Evolutionary conservation across 1,140 invertebrate species (phyloP).

Genomic region (Ectropis grisescens): DNA sequence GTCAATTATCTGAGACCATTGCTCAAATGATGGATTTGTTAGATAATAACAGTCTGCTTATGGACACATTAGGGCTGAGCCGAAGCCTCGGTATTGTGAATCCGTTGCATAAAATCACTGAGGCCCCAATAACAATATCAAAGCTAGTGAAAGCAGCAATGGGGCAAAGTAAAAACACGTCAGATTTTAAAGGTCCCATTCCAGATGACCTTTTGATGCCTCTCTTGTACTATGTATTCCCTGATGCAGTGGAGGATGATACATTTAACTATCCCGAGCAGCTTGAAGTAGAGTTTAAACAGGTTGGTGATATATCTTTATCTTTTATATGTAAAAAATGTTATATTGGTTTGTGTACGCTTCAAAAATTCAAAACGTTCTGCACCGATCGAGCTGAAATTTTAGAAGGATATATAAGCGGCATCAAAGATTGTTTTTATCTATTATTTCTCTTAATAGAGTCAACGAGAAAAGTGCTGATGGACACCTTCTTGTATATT

Average conservation of each 20-base stretch:
- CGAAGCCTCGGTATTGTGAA: conserved; percentile 52
- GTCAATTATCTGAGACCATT: conserved; percentile 77
- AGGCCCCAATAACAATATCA: conserved; percentile 63
- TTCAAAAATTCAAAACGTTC: no score
- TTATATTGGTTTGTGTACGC: no score
- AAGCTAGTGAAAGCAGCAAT: conserved; percentile 59
- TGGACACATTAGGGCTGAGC: conserved; percentile 54
- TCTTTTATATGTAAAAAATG: no score
- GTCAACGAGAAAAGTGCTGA: no score
- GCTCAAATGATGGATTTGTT: conserved; percentile 49
- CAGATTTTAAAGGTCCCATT: conserved; percentile 78
- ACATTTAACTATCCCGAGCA: conserved; percentile 39
- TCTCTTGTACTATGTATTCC: conserved; percentile 89
- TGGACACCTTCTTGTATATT: no score
- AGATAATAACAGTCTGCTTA: conserved; percentile 43
- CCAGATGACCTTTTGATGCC: conserved; percentile 80
- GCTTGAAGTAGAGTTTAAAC: conserved; percentile 50
- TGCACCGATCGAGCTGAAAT: no score
- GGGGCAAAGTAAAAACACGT: conserved; percentile 31
- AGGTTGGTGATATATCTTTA: conserved; percentile 25
- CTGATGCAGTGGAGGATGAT: conserved; percentile 83
- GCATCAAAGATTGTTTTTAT: no score
- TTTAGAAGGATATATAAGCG: no score
- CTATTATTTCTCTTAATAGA: no score
- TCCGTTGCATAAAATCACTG: conserved; percentile 57